These are phyloP conservation scores for Trogon surrucura DNA, from an alignment of 2,113 vertebrate genomes.

Conservation along the genomic window DNA sequence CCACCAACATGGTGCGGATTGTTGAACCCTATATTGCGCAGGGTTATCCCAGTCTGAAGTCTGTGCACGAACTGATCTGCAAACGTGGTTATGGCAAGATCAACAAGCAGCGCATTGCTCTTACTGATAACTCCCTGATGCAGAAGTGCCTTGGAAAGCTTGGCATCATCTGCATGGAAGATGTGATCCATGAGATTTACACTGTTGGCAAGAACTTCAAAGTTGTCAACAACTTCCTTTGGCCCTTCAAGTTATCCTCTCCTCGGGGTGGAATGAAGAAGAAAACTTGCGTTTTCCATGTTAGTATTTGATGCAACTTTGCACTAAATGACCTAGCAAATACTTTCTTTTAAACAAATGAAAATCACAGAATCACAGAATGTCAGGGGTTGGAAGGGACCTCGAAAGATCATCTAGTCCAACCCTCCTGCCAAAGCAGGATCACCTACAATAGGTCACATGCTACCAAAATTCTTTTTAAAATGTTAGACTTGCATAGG, in stretches of 20 bases:
- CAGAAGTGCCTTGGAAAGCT: constrained; percentile 85
- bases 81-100: constrained; percentile 96
- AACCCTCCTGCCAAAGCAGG: too few relatives aligned
- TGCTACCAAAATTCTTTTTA: neutral
- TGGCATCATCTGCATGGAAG: constrained; percentile 94
- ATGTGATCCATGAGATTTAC: constrained; percentile 96
- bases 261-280: constrained; percentile 97
- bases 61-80: constrained; percentile 95
- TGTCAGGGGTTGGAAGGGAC: too few relatives aligned
- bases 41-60: constrained; percentile 98
- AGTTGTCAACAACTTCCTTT: constrained; percentile 94
- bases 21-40: constrained; percentile 98
- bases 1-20: constrained; percentile 96
- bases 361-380: too few relatives aligned
- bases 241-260: constrained; percentile 97
- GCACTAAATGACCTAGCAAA: neutral
- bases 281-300: constrained; percentile 23
- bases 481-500: neutral
- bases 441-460: too few relatives aligned
- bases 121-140: constrained; percentile 92
- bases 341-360: neutral
- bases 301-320: neutral
- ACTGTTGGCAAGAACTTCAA: constrained; percentile 99
- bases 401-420: too few relatives aligned
- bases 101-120: constrained; percentile 91